Percentiles rank a stretch among this genome's conserved stretches.
phyloP scores from a whole-genome alignment of 2,888 invertebrate genomes.

The Philereme vetulata region DNA sequence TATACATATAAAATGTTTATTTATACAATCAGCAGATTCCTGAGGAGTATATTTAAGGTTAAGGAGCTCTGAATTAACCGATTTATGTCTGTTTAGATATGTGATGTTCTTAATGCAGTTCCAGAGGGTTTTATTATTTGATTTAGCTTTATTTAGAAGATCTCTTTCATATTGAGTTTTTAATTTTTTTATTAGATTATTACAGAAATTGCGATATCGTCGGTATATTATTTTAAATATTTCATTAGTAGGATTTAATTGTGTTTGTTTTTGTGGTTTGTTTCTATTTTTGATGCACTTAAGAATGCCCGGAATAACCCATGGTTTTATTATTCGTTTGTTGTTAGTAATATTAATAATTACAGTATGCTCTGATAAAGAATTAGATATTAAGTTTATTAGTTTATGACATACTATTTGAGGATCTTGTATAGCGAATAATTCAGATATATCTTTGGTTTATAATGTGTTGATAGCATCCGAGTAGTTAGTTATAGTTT shows the following conservation, averaged over 20 bases:
- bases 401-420: background rate
- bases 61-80: background rate
- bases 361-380: too few species aligned
- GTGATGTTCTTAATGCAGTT: too few species aligned
- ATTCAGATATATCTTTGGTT: background rate
- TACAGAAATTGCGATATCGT: slow-evolving; percentile 11
- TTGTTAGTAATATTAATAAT: too few species aligned
- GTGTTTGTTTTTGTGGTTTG: slow-evolving; percentile 2
- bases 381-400: too few species aligned
- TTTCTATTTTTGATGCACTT: slow-evolving; percentile 5
- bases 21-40: slow-evolving; percentile 5
- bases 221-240: slow-evolving; percentile 5
- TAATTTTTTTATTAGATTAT: slow-evolving; percentile 7
- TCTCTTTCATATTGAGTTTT: slow-evolving; percentile 5
- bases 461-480: background rate
- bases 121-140: background rate
- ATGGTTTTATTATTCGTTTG: too few species aligned
- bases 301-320: background rate
- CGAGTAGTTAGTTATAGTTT: background rate
- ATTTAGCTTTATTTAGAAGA: background rate
- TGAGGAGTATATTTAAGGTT: background rate
- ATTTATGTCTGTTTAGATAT: background rate
- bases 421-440: background rate
- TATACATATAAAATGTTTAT: slow-evolving; percentile 5
- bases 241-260: slow-evolving; percentile 2